Conservation (phyloP, 2,888 invertebrate genomes). For the Embidobia sp. region DNA sequence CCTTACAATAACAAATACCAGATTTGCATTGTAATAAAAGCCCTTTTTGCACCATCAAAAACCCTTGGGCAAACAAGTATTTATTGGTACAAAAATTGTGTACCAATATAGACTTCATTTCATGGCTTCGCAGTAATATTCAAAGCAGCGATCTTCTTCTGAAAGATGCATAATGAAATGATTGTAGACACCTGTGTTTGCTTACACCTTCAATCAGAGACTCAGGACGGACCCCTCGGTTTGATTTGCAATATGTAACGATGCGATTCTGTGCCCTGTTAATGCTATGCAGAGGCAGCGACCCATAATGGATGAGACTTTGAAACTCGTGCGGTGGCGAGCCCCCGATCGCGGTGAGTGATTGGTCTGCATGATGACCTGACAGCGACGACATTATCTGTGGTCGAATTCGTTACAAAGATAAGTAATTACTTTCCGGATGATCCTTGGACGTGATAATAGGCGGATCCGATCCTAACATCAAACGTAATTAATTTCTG, state of each 20-base stretch:
- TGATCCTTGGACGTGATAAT: conserved; percentile 75
- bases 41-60: too few species aligned
- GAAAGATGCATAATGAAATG: conserved; percentile 12
- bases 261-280: conserved; percentile 17
- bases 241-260: conserved; percentile 28
- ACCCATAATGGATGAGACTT: conserved; percentile 43
- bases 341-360: conserved; percentile 72
- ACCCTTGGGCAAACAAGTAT: too few species aligned
- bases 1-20: conserved; percentile 56
- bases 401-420: conserved; percentile 69
- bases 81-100: too few species aligned
- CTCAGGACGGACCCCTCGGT: conserved; percentile 60
- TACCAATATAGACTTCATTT: too few species aligned
- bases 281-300: conserved; percentile 24
- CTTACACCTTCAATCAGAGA: conserved; percentile 78
- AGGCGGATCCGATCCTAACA: conserved; percentile 52
- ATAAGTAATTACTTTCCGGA: conserved; percentile 77
- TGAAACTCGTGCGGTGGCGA: conserved; percentile 19
- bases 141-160: neutral
- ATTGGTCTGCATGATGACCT: conserved; percentile 73
- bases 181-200: conserved; percentile 79
- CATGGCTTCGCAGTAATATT: conserved; percentile 17
- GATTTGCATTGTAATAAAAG: too few species aligned
- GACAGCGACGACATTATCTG: conserved; percentile 76
- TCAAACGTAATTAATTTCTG: conserved; percentile 63